Evolutionary conservation across 2,113 vertebrate genomes (phyloP).

Genomic region (Corydoras sp.): DNA sequence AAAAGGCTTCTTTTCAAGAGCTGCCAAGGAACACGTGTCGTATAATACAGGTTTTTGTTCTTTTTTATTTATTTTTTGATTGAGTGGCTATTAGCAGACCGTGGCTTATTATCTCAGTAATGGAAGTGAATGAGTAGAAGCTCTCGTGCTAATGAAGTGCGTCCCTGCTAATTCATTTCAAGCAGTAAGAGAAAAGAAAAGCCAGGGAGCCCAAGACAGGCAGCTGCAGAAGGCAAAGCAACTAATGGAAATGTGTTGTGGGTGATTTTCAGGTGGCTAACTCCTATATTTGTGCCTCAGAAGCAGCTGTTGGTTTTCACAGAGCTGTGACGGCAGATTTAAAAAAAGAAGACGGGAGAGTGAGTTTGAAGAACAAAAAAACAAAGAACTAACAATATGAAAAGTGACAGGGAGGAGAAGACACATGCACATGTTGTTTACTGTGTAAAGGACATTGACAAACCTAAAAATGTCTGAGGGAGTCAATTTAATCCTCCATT

Average conservation of each 20-base stretch:
- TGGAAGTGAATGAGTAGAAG: slow-evolving; percentile 36
- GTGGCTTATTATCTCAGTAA: slow-evolving; percentile 38
- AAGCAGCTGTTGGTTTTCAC: not conserved
- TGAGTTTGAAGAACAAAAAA: too few relatives aligned
- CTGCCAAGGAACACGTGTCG: slow-evolving; percentile 7
- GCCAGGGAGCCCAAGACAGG: not conserved
- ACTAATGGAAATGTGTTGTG: not conserved
- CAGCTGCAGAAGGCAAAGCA: not conserved
- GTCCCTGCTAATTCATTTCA: slow-evolving; percentile 40
- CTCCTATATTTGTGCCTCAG: not conserved
- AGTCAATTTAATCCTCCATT: not conserved
- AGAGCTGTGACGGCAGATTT: too few relatives aligned
- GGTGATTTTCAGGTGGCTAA: slow-evolving; percentile 8
- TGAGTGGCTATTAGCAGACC: slow-evolving; percentile 38
- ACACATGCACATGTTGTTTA: not conserved
- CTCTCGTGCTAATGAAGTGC: slow-evolving; percentile 42
- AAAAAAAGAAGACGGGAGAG: not conserved
- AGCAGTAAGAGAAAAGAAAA: not conserved
- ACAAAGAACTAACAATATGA: not conserved
- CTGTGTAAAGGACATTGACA: not conserved
- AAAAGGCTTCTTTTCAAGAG: slow-evolving; percentile 18
- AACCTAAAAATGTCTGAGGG: not conserved
- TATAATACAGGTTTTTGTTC: slow-evolving; percentile 10
- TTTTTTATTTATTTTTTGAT: slow-evolving; percentile 25
- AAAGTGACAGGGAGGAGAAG: not conserved